phyloP scores from a whole-genome alignment of 2,113 vertebrate species.

The Stegostoma tigrinum region DNA sequence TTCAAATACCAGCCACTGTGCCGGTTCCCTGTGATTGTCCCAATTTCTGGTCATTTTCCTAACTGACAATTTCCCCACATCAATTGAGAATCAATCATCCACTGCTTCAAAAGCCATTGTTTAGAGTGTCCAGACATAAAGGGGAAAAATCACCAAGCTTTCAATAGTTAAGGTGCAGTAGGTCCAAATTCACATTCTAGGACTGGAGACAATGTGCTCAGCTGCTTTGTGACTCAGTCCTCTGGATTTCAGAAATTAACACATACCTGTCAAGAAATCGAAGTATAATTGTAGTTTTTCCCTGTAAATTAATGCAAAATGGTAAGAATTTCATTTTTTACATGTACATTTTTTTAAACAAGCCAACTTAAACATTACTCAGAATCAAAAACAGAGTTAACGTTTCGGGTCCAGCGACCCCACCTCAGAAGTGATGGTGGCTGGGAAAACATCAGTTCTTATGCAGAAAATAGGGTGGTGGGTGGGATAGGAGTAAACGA shows the following conservation, averaged over 20 bases:
- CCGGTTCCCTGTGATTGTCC: background rate
- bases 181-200: background rate
- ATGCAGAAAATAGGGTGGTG: no score
- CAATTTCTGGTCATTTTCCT: background rate
- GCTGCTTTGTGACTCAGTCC: background rate
- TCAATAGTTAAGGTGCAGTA: background rate
- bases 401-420: no score
- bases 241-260: conserved; percentile 34
- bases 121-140: background rate
- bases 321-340: background rate
- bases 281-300: conserved; percentile 86
- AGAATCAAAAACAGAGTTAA: no score
- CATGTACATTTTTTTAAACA: background rate
- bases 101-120: background rate
- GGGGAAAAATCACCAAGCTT: background rate
- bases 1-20: background rate
- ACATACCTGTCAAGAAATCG: conserved; percentile 85
- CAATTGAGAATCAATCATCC: background rate
- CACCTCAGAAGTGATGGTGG: no score
- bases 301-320: conserved; percentile 61
- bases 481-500: no score
- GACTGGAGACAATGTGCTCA: background rate
- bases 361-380: background rate
- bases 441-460: no score
- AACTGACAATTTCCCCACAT: background rate